Base-by-base conservation (phyloP, 2,888 invertebrate species). In the Archips crataeganus region DNA sequence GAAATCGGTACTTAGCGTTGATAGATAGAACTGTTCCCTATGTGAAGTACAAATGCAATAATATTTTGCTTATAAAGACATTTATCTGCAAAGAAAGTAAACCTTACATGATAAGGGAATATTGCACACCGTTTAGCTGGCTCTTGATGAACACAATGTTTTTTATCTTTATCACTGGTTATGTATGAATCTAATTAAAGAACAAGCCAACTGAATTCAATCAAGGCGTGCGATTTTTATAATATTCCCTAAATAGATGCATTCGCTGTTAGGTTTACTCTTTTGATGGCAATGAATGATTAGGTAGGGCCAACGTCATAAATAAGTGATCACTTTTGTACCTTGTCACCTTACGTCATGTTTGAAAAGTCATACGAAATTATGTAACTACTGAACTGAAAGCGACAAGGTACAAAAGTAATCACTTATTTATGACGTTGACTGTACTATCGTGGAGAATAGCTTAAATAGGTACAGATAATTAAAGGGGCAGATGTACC, bases 41-140 rank as follows among this genome's bases (percentile, higher is more conserved):
- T 4, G 57, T 57, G 57, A 57, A 57, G 57, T 32, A 57, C 23
- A 32, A 3, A 57, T 32, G 2, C 10, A 32, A 32, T 51, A 23
- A 11, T 32, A 2, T 57, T 32, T 57, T 32, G 11, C n/a, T 57
- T 11, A 4, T 23, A 23, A 23, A 1, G 11, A 57, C 54, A 54
- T 10, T 57, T 57, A 57, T 57, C 57, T 57, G 57, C 32, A 57
- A 32, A 32, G 57, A 57, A 57, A 32, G 32, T 32, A 57, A 57
- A 57, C 32, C 57, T 57, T 32, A 57, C 32, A 57, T 32, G 57
- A 57, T 57, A 57, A 57, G 32, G 32, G 57, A 32, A 9, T 57
- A 57, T 54, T 57, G 32, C 32, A 57, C 32, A 57, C 57, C 11
- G 57, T 57, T 11, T 32, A 32, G 32, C 23, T 32, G 57, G 9